Conservation (phyloP, 2,888 invertebrate genomes). For the Germaria angustata region DNA sequence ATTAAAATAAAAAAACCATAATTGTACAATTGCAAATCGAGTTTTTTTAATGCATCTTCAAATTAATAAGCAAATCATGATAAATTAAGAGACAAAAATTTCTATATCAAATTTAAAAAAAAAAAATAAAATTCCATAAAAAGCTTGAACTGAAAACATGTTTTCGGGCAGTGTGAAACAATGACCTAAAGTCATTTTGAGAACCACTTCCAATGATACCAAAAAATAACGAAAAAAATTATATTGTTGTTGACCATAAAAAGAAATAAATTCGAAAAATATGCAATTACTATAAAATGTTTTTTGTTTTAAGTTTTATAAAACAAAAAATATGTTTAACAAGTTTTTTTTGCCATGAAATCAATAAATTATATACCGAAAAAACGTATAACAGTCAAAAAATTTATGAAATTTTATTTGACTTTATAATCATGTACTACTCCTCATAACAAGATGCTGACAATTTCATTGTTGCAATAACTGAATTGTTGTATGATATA, state of each 20-base stretch:
- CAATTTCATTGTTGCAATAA: constrained; percentile 58
- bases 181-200: constrained; percentile 36
- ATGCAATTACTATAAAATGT: constrained; percentile 22
- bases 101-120: background rate
- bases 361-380: constrained; percentile 29
- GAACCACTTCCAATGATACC: background rate
- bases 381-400: constrained; percentile 17
- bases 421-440: constrained; percentile 21
- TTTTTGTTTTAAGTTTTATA: background rate
- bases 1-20: constrained; percentile 3
- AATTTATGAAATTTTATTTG: constrained; percentile 35
- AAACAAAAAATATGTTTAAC: constrained; percentile 42
- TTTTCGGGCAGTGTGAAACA: background rate
- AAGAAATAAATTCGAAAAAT: constrained; percentile 42
- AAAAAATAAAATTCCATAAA: background rate
- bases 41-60: constrained; percentile 16
- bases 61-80: constrained; percentile 11
- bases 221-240: background rate
- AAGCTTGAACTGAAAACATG: background rate
- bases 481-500: constrained; percentile 8
- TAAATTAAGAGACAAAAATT: constrained; percentile 17
- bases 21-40: constrained; percentile 23
- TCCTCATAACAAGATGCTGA: constrained; percentile 59
- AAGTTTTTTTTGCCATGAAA: constrained; percentile 43
- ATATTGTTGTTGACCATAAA: background rate